These are phyloP conservation scores for Drosophila emarginata DNA, from an alignment of 2,888 invertebrate species.

Conservation along the genomic window DNA sequence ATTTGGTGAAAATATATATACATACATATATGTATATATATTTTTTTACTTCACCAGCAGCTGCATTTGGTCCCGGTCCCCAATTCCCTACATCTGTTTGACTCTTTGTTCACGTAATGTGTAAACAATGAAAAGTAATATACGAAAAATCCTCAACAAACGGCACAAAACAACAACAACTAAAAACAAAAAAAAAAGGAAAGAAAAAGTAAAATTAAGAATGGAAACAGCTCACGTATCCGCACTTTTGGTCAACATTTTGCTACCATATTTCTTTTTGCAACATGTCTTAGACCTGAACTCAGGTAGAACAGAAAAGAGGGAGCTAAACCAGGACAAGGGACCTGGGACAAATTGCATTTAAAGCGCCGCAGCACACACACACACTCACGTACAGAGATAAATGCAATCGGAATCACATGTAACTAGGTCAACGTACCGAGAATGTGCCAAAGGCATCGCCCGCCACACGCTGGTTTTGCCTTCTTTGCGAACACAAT, in stretches of 20 bases:
- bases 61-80: background rate
- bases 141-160: constrained; percentile 3
- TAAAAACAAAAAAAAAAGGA: background rate
- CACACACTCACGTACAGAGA: background rate
- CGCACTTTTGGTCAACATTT: constrained; percentile 26
- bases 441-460: constrained; percentile 22
- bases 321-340: background rate
- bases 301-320: constrained; percentile 4
- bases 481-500: constrained; percentile 19
- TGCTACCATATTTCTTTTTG: constrained; percentile 11
- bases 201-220: constrained; percentile 14
- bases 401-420: constrained; percentile 7
- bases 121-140: constrained; percentile 7
- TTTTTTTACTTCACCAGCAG: background rate
- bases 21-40: too few species aligned
- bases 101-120: constrained; percentile 3
- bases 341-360: constrained; percentile 13
- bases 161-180: background rate
- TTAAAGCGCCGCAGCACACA: background rate
- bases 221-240: constrained; percentile 23
- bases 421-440: constrained; percentile 22
- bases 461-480: constrained; percentile 11
- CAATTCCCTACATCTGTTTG: background rate
- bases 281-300: background rate
- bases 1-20: background rate